phyloP scores from a whole-genome alignment of 2,113 vertebrate species.

The Anarrhichthys ocellatus region DNA sequence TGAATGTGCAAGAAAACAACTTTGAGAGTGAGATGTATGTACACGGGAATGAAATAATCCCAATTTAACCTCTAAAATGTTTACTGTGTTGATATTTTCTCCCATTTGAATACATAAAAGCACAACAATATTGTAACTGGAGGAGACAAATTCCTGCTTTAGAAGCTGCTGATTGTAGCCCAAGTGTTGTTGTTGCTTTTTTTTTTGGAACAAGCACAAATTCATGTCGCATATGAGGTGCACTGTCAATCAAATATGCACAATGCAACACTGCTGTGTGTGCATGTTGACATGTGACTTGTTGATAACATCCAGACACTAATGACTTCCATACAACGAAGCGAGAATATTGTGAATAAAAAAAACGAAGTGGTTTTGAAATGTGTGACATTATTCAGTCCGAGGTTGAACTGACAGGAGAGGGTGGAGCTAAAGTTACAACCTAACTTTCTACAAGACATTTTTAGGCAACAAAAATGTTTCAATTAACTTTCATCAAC shows the following conservation, averaged over 20 bases:
- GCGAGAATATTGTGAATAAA: neutral
- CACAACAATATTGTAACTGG: neutral
- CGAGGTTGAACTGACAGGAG: no score
- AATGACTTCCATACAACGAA: neutral
- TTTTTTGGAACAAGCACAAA: neutral
- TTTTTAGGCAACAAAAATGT: no score
- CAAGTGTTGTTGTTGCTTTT: neutral
- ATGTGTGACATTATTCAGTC: no score
- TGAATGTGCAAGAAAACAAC: neutral
- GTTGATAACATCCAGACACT: slow-evolving; percentile 29
- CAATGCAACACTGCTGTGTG: slow-evolving; percentile 20
- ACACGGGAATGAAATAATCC: neutral
- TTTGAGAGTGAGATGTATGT: neutral
- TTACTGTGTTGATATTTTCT: neutral
- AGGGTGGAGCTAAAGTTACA: no score
- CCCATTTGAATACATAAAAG: neutral
- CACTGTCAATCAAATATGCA: slow-evolving; percentile 9
- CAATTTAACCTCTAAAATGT: neutral
- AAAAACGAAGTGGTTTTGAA: neutral
- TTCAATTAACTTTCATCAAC: neutral
- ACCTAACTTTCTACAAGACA: no score
- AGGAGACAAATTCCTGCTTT: neutral
- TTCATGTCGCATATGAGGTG: neutral
- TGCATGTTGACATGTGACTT: slow-evolving; percentile 22
- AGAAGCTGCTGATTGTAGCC: neutral